These are phyloP conservation scores for Agrochola litura DNA, from an alignment of 2,888 invertebrate species.

Conservation along the genomic window DNA sequence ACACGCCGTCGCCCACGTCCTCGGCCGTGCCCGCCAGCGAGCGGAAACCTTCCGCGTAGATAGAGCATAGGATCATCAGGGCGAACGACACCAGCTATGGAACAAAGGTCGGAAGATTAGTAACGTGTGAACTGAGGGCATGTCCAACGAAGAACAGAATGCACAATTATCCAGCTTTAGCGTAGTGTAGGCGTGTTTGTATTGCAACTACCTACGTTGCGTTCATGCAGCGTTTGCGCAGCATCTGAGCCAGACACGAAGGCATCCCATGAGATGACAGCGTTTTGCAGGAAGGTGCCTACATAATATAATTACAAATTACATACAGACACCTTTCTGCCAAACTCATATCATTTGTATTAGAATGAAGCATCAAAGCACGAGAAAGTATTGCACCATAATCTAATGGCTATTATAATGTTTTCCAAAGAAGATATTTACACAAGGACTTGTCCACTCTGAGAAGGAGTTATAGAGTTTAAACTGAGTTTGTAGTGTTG, in stretches of 20 bases:
- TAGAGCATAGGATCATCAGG: slow-evolving; percentile 75
- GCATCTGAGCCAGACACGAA: background rate
- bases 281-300: background rate
- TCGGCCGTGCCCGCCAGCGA: slow-evolving; percentile 74
- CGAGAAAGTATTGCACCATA: background rate
- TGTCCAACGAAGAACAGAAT: background rate
- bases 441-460: background rate
- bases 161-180: background rate
- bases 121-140: too few species aligned
- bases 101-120: slow-evolving; percentile 15
- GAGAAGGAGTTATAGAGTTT: background rate
- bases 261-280: background rate
- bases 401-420: background rate
- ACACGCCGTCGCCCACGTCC: slow-evolving; percentile 77
- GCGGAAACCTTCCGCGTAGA: slow-evolving; percentile 74
- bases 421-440: background rate
- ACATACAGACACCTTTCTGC: background rate
- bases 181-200: background rate
- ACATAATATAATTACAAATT: background rate
- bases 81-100: slow-evolving; percentile 76
- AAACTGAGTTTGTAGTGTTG: background rate
- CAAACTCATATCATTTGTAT: background rate
- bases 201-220: background rate
- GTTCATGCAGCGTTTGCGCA: background rate
- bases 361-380: background rate